Conservation (phyloP, 2,797 vertebrate genomes). For the Pseudomugil tenellus region DNA sequence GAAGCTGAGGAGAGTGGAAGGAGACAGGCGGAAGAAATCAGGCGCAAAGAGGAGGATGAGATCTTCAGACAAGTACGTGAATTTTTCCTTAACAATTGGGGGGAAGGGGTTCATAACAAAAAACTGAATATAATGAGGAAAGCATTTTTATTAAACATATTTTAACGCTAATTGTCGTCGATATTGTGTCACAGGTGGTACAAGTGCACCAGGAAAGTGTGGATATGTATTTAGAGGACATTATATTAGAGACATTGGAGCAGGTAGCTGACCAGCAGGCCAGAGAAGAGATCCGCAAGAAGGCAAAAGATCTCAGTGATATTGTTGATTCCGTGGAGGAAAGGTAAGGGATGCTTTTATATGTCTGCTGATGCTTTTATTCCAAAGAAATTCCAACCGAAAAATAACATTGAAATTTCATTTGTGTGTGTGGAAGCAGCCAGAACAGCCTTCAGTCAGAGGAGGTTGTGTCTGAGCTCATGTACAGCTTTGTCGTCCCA, state of each 20-base stretch:
- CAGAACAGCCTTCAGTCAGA: conserved; percentile 87
- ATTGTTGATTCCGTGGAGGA: conserved; percentile 88
- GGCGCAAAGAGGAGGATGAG: conserved; percentile 87
- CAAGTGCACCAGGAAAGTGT: conserved; percentile 90
- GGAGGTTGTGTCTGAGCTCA: conserved; percentile 92
- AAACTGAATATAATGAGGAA: background rate
- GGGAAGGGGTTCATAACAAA: background rate
- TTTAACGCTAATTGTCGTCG: background rate
- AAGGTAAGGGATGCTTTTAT: conserved; percentile 73
- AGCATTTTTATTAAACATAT: background rate
- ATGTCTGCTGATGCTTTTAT: conserved; percentile 1
- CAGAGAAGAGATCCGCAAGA: conserved; percentile 87
- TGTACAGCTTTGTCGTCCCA: conserved; percentile 94
- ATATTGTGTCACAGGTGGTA: conserved; percentile 83
- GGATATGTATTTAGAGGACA: conserved; percentile 91
- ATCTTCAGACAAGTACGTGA: conserved; percentile 89
- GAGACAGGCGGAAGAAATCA: conserved; percentile 88
- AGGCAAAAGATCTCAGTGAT: conserved; percentile 88
- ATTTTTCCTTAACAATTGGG: background rate
- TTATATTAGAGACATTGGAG: conserved; percentile 85
- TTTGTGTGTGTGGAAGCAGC: conserved; percentile 66
- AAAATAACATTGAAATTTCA: background rate
- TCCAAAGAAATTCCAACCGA: background rate
- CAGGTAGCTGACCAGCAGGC: conserved; percentile 87
- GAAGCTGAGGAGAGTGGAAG: conserved; percentile 93